phyloP scores from a whole-genome alignment of 1,140 invertebrate genomes.

The Brachionus paranguensis region DNA sequence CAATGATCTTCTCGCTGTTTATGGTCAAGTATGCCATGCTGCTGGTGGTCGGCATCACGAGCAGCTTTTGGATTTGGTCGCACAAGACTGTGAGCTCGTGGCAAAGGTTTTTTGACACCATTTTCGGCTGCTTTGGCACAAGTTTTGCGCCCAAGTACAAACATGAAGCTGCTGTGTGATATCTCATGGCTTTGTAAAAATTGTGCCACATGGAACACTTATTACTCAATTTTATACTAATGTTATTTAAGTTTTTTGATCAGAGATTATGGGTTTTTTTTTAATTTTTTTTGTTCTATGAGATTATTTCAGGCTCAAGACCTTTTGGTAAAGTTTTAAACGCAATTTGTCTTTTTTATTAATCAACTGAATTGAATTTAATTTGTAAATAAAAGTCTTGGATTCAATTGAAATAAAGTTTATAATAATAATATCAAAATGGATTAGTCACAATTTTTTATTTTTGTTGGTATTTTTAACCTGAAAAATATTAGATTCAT shows the following conservation, averaged over 20 bases:
- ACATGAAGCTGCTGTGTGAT: slow-evolving; percentile 38
- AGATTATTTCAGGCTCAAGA: not conserved
- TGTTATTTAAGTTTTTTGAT: not conserved
- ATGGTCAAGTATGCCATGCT: slow-evolving; percentile 38
- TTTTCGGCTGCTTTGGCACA: not conserved
- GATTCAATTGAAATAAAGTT: not conserved
- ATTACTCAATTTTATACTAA: too few species aligned
- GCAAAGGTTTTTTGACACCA: slow-evolving; percentile 28
- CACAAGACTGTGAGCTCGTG: slow-evolving; percentile 34
- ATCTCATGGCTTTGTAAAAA: not conserved
- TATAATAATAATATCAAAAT: too few species aligned
- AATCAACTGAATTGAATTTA: not conserved
- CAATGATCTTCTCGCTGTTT: not conserved
- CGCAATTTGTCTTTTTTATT: not conserved
- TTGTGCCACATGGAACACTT: not conserved
- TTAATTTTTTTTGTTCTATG: not conserved
- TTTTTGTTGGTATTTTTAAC: too few species aligned
- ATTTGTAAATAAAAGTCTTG: not conserved
- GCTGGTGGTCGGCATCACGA: slow-evolving; percentile 10
- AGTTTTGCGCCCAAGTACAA: slow-evolving; percentile 28
- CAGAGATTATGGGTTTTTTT: not conserved
- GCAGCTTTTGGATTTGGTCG: slow-evolving; percentile 29
- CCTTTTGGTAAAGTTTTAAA: not conserved
- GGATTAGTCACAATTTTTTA: too few species aligned
- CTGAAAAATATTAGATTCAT: not conserved